Evolutionary conservation across 2,113 vertebrate species (phyloP).

Genomic region (Myrmecobius fasciatus): DNA sequence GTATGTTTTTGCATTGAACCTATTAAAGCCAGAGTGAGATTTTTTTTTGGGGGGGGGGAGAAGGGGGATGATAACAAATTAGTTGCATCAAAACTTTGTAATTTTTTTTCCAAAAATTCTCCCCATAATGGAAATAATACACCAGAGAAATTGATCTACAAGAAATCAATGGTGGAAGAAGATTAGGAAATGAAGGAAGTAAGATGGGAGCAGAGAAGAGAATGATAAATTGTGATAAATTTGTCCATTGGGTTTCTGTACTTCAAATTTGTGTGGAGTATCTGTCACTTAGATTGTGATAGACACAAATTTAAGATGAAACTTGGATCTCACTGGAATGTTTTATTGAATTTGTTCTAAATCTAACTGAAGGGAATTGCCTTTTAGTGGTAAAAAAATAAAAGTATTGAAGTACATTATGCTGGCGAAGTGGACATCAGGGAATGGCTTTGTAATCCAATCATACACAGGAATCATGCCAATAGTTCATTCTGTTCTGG

Average conservation of each 20-base stretch:
- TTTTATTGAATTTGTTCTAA: background rate
- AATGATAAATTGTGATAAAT: background rate
- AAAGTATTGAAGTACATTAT: background rate
- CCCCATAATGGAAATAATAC: background rate
- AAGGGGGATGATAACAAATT: background rate
- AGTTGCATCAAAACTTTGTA: background rate
- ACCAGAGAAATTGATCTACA: background rate
- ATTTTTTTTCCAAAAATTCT: background rate
- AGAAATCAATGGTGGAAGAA: background rate
- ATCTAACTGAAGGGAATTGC: background rate
- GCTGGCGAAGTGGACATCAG: background rate
- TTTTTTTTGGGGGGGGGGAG: background rate
- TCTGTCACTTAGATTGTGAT: background rate
- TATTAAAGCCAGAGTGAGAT: background rate
- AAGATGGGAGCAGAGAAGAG: background rate
- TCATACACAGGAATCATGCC: background rate
- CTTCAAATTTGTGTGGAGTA: slow-evolving; percentile 6
- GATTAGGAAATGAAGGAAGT: background rate
- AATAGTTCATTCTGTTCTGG: background rate
- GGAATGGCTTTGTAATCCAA: background rate
- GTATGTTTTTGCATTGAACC: background rate
- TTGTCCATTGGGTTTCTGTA: background rate
- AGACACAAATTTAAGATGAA: background rate
- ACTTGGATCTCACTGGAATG: background rate
- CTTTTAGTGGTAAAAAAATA: too few relatives aligned